These are phyloP conservation scores for Smithornis capensis DNA, from an alignment of 2,113 vertebrate genomes.

Conservation along the genomic window DNA sequence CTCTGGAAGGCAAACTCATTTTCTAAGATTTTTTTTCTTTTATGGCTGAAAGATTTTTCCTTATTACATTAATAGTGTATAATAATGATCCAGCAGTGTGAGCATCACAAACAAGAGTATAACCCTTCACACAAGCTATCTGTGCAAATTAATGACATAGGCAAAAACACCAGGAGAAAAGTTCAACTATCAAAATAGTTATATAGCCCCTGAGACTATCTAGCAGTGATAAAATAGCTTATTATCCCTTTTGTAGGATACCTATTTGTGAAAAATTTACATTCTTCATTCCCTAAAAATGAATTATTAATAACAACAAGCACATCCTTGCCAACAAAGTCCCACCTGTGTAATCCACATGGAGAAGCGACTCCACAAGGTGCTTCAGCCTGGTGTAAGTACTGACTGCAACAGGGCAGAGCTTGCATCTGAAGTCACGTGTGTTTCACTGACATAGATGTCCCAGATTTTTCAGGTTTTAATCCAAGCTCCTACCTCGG, in stretches of 20 bases:
- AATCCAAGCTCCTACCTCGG: neutral
- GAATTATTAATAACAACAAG: neutral
- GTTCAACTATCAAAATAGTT: neutral
- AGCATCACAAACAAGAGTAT: neutral
- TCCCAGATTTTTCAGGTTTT: neutral
- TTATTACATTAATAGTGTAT: neutral
- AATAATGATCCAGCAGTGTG: neutral
- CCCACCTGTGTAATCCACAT: neutral
- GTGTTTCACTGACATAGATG: neutral
- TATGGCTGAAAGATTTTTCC: neutral
- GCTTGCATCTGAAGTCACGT: neutral
- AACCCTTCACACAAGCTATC: neutral
- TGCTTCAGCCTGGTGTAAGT: neutral
- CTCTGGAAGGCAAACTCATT: conserved; percentile 52
- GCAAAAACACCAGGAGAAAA: neutral
- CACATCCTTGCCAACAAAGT: neutral
- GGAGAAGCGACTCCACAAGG: neutral
- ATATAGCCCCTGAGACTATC: neutral
- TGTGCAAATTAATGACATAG: neutral
- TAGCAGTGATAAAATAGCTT: conserved; percentile 3
- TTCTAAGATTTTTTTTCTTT: neutral
- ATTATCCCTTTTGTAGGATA: neutral
- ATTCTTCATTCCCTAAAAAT: neutral
- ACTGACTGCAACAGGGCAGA: neutral
- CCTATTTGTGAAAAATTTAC: neutral